Conservation (phyloP, 2,888 invertebrate genomes). For the Philhelius pedissequus region DNA sequence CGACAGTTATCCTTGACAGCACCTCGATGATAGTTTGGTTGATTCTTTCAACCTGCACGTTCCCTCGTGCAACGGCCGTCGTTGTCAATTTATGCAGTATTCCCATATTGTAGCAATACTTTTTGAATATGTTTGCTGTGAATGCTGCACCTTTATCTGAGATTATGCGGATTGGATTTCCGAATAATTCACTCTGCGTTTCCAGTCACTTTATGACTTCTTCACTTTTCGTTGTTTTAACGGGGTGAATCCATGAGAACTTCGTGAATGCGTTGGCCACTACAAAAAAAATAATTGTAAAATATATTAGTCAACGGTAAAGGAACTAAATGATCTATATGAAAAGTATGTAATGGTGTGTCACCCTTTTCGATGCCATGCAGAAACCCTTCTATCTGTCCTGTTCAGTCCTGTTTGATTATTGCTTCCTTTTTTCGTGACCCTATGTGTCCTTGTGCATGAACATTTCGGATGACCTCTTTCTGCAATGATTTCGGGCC, state of each 20-base stretch:
- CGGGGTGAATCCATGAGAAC: not conserved
- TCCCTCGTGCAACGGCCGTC: slow-evolving; percentile 30
- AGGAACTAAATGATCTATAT: not conserved
- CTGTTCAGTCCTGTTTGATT: no score
- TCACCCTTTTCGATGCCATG: not conserved
- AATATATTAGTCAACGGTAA: not conserved
- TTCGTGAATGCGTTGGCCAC: no score
- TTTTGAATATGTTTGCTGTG: slow-evolving; percentile 33
- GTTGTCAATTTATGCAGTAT: no score
- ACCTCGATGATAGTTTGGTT: not conserved
- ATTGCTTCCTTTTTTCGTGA: no score
- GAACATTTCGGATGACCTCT: no score
- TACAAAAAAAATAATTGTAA: no score
- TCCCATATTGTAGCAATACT: slow-evolving; percentile 1
- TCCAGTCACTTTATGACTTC: not conserved
- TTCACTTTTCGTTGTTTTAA: not conserved
- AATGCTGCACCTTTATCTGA: slow-evolving; percentile 48
- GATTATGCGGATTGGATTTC: slow-evolving; percentile 24
- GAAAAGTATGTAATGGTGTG: not conserved
- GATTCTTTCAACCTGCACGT: slow-evolving; percentile 16
- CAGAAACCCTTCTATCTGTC: not conserved
- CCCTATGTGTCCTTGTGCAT: no score
- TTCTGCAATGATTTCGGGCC: no score
- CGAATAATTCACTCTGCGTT: slow-evolving; percentile 21
- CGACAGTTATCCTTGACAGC: not conserved